Base-by-base conservation (phyloP, 2,113 vertebrate genomes). In the Eulemur rufifrons region DNA sequence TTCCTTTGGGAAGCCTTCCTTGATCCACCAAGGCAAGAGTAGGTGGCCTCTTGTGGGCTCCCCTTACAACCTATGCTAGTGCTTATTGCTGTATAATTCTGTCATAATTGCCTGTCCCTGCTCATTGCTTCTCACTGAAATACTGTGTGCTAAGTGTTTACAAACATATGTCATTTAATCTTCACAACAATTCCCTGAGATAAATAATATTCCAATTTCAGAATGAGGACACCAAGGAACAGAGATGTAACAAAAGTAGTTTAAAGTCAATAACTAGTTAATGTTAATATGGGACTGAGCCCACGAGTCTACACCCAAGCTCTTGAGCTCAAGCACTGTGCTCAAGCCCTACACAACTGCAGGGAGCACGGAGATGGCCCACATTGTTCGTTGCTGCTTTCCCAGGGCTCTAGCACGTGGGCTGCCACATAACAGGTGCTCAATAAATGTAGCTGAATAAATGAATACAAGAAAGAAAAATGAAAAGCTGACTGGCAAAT, bases 351-450 rank as follows among this genome's bases (percentile, higher is more conserved):
- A 10, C 14, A 29, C 6, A 14, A 9, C 4, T 21, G 7, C 25
- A 15, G 7, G 0, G 4, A 37, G 27, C 34, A 0, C 2, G 34
- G 37, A 64, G 29, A 6, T 8, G 17, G 0, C 18, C 32, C 27
- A 0, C 14, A 0, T 11, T 39, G 14, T 8, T 23, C 27, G 1
- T 14, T 20, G 50, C 11, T 32, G 42, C 20, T 18, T 54, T 50
- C 94, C 63, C 47, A 73, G 39, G 14, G 4, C 37, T 64, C 59
- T 7, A 64, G 14, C 27, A 37, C 39, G 34, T 47, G 17, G 39
- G 32, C 37, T 73, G 54, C 7, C 32, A 37, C 63, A 6, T 1
- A 23, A 71, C 34, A 74, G 39, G 34, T 25, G 18, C 54, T 66
- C 34, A 27, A 17, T 14, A 64, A 47, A 74, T 73, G 34, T 20